phyloP scores from a whole-genome alignment of 2,888 invertebrate species.

The Cheilosia soror region DNA sequence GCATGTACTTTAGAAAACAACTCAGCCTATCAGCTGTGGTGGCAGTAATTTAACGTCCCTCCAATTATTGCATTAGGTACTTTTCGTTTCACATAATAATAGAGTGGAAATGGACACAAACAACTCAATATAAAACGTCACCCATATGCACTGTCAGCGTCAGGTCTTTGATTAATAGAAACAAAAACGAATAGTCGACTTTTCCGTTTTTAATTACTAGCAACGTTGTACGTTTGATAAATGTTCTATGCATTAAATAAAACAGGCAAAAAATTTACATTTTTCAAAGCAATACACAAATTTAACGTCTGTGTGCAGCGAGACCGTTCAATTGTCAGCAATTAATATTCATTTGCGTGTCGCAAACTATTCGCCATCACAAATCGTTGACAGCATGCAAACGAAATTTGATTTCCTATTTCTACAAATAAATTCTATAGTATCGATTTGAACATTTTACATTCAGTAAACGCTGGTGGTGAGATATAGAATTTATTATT shows the following conservation, averaged over 20 bases:
- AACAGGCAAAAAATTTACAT: neutral
- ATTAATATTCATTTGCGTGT: constrained; percentile 66
- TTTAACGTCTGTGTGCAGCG: neutral
- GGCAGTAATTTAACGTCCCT: too few relatives aligned
- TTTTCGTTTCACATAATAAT: too few relatives aligned
- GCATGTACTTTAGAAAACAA: too few relatives aligned
- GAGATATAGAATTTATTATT: constrained; percentile 11
- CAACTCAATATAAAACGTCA: too few relatives aligned
- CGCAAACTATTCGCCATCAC: constrained; percentile 46
- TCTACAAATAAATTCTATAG: constrained; percentile 6
- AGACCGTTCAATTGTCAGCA: constrained; percentile 59
- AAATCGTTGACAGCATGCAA: constrained; percentile 52
- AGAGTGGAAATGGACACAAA: too few relatives aligned
- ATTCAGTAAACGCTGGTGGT: constrained; percentile 24
- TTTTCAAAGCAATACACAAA: constrained; percentile 6
- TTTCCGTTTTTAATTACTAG: too few relatives aligned
- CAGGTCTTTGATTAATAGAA: too few relatives aligned
- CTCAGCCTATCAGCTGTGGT: too few relatives aligned
- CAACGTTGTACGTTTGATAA: neutral
- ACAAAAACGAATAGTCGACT: too few relatives aligned
- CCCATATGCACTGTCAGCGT: too few relatives aligned
- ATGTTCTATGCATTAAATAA: neutral
- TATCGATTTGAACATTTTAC: constrained; percentile 5
- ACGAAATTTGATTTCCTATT: constrained; percentile 50
- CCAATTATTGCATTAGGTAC: too few relatives aligned